Evolutionary conservation across 2,888 invertebrate genomes (phyloP), one percentile per base, ranked within the genome.

Genomic region (Cataglyphis albicans): DNA sequence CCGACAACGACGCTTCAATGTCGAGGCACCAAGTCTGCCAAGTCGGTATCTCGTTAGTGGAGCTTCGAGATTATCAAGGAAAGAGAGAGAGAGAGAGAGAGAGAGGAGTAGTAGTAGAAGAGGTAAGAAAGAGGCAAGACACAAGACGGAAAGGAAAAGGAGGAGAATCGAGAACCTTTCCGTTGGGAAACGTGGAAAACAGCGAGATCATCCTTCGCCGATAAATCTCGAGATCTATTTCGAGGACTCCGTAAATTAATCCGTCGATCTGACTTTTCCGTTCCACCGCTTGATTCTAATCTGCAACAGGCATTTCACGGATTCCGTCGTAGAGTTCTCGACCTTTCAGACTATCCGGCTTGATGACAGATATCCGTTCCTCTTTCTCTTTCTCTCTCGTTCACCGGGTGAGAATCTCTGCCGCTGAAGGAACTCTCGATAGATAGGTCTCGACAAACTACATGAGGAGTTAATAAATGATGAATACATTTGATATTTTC

Each of bases 271-370:
- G 90, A 89, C 88, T 91, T 83, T 87, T 90, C 88, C 88, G 83
- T 87, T 76, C 84, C 84, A 85, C 76, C 82, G 88, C 89, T 88
- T 89, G 91, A 91, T 91, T 90, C 89, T 91, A 91, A 91, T 91
- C 90, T 90, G 68, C 67, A 61, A 83, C 84, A 86, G 87, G 81
- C 80, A 88, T 89, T 87, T 86, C 78, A 81, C 65, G 84, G 83
- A 88, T 87, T 84, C 76, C 83, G 76, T 59, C 74, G 57, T 67
- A 65, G 73, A 82, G 78, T 63, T 32, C 48, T 82, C 83, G 73
- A 61, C 48, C 57, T 74, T 68, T 74, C 64, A 61, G 21, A 73
- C 57, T 57, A 48, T 3, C 21, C 52, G n/a, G n/a, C 41, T 52
- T 25, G 55, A 35, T 55, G 72, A 70, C 52, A 38, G 57, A 41